phyloP scores from a whole-genome alignment of 2,888 invertebrate genomes.

The Enoplolaimus lenunculus region DNA sequence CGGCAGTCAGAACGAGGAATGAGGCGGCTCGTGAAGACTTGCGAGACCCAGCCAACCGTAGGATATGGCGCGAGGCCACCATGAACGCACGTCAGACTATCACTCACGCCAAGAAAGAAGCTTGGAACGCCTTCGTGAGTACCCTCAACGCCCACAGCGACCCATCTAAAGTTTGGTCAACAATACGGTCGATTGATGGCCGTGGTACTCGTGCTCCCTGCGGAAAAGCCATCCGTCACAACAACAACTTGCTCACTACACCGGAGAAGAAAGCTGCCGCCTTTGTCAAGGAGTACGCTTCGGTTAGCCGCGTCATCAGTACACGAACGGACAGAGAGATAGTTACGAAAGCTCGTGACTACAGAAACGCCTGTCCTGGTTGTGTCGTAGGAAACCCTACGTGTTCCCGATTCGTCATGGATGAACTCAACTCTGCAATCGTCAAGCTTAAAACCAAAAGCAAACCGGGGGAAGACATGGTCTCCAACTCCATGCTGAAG shows the following conservation, averaged over 20 bases:
- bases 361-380: background rate
- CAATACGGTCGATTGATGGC: background rate
- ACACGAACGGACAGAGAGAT: background rate
- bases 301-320: background rate
- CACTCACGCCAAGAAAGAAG: background rate
- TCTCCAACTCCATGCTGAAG: background rate
- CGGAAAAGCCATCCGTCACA: background rate
- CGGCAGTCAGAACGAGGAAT: background rate
- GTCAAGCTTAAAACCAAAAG: background rate
- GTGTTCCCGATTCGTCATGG: background rate
- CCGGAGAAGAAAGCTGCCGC: background rate
- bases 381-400: background rate
- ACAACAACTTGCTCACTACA: background rate
- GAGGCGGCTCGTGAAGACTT: background rate
- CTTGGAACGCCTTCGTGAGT: background rate
- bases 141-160: background rate
- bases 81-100: background rate
- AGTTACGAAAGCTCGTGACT: background rate
- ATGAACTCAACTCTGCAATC: background rate
- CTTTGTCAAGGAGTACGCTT: background rate
- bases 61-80: background rate
- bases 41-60: background rate
- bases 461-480: too few species aligned
- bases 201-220: background rate
- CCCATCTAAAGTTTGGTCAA: background rate